phyloP scores from a whole-genome alignment of 1,140 invertebrate species.

The Magallana angulata region DNA sequence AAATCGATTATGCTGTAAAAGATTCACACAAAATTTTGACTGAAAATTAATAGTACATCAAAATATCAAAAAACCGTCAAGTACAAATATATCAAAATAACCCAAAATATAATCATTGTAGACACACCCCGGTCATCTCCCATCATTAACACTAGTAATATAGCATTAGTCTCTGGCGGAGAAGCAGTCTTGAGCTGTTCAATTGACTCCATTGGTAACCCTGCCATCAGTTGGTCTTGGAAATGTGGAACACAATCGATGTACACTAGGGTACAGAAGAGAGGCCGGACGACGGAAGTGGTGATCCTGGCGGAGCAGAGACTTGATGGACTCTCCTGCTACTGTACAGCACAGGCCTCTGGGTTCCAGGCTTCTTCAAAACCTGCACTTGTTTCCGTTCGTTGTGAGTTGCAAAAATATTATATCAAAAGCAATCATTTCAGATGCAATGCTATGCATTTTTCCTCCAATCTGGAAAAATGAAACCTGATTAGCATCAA shows the following conservation, averaged over 20 bases:
- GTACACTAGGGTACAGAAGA: neutral
- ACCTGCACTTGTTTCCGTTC: neutral
- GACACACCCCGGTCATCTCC: neutral
- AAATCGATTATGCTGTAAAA: too few relatives aligned
- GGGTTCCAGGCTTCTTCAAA: neutral
- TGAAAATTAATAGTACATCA: too few relatives aligned
- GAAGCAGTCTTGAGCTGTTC: neutral
- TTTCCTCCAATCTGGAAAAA: too few relatives aligned
- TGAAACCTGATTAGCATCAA: too few relatives aligned
- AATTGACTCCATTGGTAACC: neutral
- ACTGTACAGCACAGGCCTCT: neutral
- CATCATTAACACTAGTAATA: neutral
- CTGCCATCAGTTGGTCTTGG: neutral
- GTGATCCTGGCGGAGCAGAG: neutral
- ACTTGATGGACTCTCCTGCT: neutral
- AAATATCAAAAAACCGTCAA: too few relatives aligned
- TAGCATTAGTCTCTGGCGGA: neutral
- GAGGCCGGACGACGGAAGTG: neutral
- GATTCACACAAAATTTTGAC: too few relatives aligned
- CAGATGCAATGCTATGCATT: too few relatives aligned
- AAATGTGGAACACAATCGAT: slow-evolving; percentile 7
- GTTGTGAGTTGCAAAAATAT: neutral
- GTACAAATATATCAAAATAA: too few relatives aligned
- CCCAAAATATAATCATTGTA: neutral
- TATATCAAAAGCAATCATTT: neutral